Base-by-base conservation (phyloP, 1,140 invertebrate species). In the Trachymyrmex septentrionalis region DNA sequence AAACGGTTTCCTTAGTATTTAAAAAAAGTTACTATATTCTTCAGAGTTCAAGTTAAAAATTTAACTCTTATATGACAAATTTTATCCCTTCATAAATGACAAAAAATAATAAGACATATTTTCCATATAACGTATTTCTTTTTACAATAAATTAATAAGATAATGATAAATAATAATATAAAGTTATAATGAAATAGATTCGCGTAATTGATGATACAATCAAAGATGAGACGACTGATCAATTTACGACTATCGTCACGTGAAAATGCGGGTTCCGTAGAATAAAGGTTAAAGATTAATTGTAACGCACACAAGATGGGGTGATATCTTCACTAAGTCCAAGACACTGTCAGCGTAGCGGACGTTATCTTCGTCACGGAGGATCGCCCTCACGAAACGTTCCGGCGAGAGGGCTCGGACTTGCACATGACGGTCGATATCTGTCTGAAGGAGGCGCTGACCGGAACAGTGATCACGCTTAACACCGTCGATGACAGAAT, bases 341-440 rank as follows among this genome's bases (percentile, higher is more conserved):
- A 66, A 84, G 75, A 84, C 69, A 90, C 53, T 50, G 88, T 90
- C 77, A 72, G 76, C 27, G 38, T 89, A 95, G 97, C 97, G 38
- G 98, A 99, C 94, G 97, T 99, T 53, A 96, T 99, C 73, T 99
- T 99, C 93, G 96, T 98, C 61, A 97, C 97, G 5, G 97, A 97
- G 93, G 98, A 99, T 92, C 97, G 97, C 89, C 97, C 97, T 5
- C 98, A 99, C 94, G 96, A 97, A 12, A 95, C 95, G 4, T 99
- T 98, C 92, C 95, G 96, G 63, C 96, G 98, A 88, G 97, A 97
- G 66, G 97, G 97, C 1, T 95, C 96, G 91, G 97, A 99, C 95
- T 95, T 98, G 24, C 92, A 97, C 21, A 97, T 96, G 92, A 95
- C 94, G 2, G 94, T 95, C 63, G 91, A 94, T 14, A 96, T 98